Conservation (phyloP, 2,797 vertebrate genomes). For the Denticeps clupeoides region DNA sequence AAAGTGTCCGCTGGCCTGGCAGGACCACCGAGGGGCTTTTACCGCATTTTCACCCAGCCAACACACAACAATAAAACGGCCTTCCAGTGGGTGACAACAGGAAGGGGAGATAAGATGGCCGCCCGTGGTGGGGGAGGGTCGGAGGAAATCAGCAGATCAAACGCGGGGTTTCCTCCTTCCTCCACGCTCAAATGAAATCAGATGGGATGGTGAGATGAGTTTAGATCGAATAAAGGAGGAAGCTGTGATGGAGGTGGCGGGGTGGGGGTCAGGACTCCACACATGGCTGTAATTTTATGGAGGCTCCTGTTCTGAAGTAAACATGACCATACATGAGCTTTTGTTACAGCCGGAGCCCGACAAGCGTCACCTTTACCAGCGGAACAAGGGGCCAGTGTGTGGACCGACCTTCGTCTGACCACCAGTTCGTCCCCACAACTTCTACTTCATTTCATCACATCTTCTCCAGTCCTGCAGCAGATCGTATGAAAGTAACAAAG, state of each 20-base stretch:
- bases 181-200: neutral
- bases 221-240: conserved; percentile 20
- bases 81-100: conserved; percentile 35
- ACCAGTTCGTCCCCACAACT: no score
- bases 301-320: conserved; percentile 68
- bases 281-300: conserved; percentile 71
- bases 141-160: no score
- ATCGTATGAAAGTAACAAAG: no score
- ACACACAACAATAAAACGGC: no score
- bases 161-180: no score
- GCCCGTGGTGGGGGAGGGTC: conserved; percentile 33
- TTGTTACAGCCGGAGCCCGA: conserved; percentile 69
- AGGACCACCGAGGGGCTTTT: neutral
- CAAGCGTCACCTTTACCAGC: conserved; percentile 57
- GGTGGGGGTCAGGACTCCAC: conserved; percentile 48
- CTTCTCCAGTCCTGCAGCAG: no score
- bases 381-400: conserved; percentile 1
- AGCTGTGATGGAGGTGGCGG: conserved; percentile 37
- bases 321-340: conserved; percentile 62
- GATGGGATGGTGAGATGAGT: conserved; percentile 23
- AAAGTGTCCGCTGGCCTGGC: conserved; percentile 4
- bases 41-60: conserved; percentile 3
- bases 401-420: neutral
- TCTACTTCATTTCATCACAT: no score
- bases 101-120: conserved; percentile 44